Evolutionary conservation across 2,888 invertebrate species (phyloP).

Genomic region (Lottia gigantea): DNA sequence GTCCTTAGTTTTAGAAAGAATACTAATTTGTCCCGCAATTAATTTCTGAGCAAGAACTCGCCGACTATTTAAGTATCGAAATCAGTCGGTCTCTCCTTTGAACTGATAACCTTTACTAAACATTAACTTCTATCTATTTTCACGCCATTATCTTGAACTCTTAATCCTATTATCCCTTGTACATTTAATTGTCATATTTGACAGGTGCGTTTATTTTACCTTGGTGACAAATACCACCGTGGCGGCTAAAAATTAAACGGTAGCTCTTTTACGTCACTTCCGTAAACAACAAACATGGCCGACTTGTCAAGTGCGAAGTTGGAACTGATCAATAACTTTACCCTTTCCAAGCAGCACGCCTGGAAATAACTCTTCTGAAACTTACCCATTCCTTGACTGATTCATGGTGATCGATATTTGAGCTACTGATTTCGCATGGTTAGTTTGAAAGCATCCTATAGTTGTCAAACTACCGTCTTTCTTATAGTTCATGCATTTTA

Average conservation of each 20-base stretch:
- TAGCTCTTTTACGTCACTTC: constrained; percentile 47
- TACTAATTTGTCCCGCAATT: too few relatives aligned
- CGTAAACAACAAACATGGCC: constrained; percentile 56
- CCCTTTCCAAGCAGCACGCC: constrained; percentile 9
- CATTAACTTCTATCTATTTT: too few relatives aligned
- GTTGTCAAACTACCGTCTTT: not conserved
- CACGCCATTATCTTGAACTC: too few relatives aligned
- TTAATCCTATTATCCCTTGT: too few relatives aligned
- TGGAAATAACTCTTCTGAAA: not conserved
- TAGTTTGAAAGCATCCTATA: not conserved
- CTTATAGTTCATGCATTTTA: too few relatives aligned
- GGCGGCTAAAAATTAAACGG: constrained; percentile 10
- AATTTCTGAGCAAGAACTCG: too few relatives aligned
- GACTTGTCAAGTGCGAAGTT: constrained; percentile 13
- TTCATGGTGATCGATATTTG: constrained; percentile 1
- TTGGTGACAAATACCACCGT: constrained; percentile 29
- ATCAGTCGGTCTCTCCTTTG: too few relatives aligned
- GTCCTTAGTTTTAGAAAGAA: too few relatives aligned
- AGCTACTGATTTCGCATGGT: constrained; percentile 3
- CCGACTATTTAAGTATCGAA: too few relatives aligned
- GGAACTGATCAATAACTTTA: constrained; percentile 36
- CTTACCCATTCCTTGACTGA: constrained; percentile 8
- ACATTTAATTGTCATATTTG: too few relatives aligned
- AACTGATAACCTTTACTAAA: too few relatives aligned
- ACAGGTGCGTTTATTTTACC: constrained; percentile 31